Conservation (phyloP, 2,113 vertebrate genomes). For the Osmerus eperlanus region DNA sequence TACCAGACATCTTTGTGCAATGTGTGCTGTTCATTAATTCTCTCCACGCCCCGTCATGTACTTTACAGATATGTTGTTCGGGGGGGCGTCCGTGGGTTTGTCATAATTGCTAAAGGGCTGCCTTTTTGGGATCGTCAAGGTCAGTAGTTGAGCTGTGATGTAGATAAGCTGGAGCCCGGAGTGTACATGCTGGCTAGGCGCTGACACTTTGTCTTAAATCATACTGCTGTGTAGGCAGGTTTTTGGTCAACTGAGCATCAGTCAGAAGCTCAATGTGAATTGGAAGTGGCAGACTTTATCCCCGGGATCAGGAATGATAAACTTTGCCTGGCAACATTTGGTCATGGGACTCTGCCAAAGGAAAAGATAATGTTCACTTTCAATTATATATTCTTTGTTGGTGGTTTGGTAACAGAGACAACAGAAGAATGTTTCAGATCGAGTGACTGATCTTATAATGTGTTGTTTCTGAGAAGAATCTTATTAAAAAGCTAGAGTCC, state of each 20-base stretch:
- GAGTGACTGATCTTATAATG: background rate
- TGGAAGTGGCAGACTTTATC: constrained; percentile 30
- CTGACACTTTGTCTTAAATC: constrained; percentile 53
- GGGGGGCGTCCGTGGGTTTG: too few species aligned
- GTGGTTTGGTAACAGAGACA: background rate
- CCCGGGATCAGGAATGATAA: constrained; percentile 41
- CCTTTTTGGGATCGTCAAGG: too few species aligned
- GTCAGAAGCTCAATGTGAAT: constrained; percentile 39
- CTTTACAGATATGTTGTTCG: too few species aligned
- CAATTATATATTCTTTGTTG: background rate
- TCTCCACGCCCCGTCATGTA: too few species aligned
- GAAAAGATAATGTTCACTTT: constrained; percentile 5
- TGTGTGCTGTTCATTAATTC: too few species aligned
- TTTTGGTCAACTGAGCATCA: constrained; percentile 54
- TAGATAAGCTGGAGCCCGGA: constrained; percentile 35
- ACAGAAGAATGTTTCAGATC: constrained; percentile 1
- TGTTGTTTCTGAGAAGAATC: background rate
- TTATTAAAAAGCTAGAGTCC: background rate
- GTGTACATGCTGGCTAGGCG: constrained; percentile 36
- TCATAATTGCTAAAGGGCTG: too few species aligned
- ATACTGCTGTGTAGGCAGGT: constrained; percentile 44
- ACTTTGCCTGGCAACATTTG: constrained; percentile 35
- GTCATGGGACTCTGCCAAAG: constrained; percentile 9
- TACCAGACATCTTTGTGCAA: too few species aligned
- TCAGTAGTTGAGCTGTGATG: constrained; percentile 22